Evolutionary conservation across 2,888 invertebrate genomes (phyloP).

Genomic region (Campaea margaritaria): DNA sequence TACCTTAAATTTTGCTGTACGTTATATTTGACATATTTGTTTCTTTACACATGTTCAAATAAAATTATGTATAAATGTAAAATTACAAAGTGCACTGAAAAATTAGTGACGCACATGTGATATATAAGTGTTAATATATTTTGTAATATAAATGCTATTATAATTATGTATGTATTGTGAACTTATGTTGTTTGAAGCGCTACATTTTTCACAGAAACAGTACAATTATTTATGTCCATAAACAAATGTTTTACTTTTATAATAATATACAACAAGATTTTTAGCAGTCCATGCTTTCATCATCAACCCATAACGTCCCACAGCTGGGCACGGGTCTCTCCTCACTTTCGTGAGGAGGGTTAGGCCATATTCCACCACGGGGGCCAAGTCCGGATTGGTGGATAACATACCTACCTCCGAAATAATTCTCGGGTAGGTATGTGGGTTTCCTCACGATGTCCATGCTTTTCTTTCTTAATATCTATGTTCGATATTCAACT

Average conservation of each 20-base stretch:
- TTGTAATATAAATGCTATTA: slow-evolving; percentile 13
- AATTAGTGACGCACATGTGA: slow-evolving; percentile 54
- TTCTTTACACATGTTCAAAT: slow-evolving; percentile 25
- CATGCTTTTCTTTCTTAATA: too few relatives aligned
- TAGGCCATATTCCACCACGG: too few relatives aligned
- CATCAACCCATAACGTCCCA: too few relatives aligned
- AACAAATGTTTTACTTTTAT: too few relatives aligned
- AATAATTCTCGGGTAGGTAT: too few relatives aligned
- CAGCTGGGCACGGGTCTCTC: too few relatives aligned
- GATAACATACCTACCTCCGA: too few relatives aligned
- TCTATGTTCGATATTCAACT: background rate
- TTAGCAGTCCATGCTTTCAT: background rate
- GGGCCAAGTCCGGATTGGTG: too few relatives aligned
- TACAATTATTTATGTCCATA: background rate
- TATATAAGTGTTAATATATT: slow-evolving; percentile 33
- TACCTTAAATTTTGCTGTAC: background rate
- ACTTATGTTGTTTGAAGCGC: background rate
- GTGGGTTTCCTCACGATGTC: too few relatives aligned
- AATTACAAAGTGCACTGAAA: slow-evolving; percentile 39
- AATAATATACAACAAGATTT: background rate
- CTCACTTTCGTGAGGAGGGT: too few relatives aligned
- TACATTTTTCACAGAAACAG: background rate
- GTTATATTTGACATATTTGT: slow-evolving; percentile 4
- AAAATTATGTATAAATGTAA: slow-evolving; percentile 3
- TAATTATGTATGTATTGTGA: slow-evolving; percentile 5